Conservation (phyloP, 2,797 vertebrate species). For the Chiroxiphia lanceolata region DNA sequence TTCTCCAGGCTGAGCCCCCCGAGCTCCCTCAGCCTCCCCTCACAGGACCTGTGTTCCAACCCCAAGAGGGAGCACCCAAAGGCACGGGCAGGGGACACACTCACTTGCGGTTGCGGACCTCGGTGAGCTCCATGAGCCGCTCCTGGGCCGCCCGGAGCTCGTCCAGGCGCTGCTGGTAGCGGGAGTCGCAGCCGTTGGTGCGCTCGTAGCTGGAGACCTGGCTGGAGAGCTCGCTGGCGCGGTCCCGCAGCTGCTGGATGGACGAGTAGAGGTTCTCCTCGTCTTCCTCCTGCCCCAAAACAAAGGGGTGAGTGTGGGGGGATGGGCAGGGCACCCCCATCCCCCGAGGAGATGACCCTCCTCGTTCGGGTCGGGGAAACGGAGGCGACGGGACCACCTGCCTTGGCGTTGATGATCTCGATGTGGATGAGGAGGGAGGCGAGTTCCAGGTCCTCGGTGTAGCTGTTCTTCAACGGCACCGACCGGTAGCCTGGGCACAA, state of each 20-base stretch:
- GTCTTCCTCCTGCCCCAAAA: conserved; percentile 81
- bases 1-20: too few species aligned
- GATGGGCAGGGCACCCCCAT: too few species aligned
- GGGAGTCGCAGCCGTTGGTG: conserved; percentile 78
- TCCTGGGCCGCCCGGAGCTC: conserved; percentile 84
- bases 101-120: conserved; percentile 86
- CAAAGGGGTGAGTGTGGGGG: neutral
- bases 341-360: too few species aligned
- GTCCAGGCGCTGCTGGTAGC: conserved; percentile 86
- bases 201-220: conserved; percentile 84
- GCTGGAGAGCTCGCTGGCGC: conserved; percentile 83
- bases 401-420: conserved; percentile 79
- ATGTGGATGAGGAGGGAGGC: conserved; percentile 76
- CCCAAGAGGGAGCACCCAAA: accelerated
- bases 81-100: neutral
- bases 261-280: conserved; percentile 88
- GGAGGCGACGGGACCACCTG: neutral
- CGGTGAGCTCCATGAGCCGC: conserved; percentile 85
- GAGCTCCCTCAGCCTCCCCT: too few species aligned
- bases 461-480: conserved; percentile 76
- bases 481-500: conserved; percentile 72
- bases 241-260: conserved; percentile 86
- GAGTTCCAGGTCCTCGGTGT: conserved; percentile 77
- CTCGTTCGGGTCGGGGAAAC: neutral
- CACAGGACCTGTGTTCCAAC: too few species aligned